These are phyloP conservation scores for Tetragonula clypearis DNA, from an alignment of 1,140 invertebrate species.

Conservation along the genomic window DNA sequence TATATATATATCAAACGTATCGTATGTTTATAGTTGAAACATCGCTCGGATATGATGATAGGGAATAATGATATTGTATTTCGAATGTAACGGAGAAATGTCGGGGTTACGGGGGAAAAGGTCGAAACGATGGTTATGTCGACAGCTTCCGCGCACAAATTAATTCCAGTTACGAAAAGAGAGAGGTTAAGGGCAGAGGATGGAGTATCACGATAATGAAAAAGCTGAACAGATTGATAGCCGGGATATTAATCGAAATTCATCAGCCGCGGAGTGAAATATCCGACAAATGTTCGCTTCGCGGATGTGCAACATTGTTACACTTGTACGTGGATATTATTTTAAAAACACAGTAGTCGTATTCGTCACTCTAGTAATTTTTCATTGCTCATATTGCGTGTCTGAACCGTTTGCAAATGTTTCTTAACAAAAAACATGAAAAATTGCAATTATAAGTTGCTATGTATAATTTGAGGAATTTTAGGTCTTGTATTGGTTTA, in stretches of 20 bases:
- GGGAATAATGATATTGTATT: constrained; percentile 9
- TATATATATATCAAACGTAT: neutral
- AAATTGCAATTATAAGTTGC: neutral
- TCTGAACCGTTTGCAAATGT: neutral
- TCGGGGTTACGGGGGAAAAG: neutral
- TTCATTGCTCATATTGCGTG: neutral
- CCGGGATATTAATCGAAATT: constrained; percentile 42
- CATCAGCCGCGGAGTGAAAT: constrained; percentile 23
- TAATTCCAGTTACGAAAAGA: constrained; percentile 9
- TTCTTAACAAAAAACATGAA: neutral
- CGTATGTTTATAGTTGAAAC: neutral
- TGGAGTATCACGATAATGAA: constrained; percentile 8
- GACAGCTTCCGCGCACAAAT: constrained; percentile 16
- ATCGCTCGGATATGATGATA: neutral
- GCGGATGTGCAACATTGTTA: neutral
- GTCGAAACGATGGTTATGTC: neutral
- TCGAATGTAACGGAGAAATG: neutral
- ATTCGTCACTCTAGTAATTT: too few relatives aligned
- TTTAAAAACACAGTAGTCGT: neutral
- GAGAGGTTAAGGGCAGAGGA: neutral
- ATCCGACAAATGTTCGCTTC: constrained; percentile 24
- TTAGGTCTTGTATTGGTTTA: neutral
- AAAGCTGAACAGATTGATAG: constrained; percentile 23
- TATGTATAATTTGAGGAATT: neutral
- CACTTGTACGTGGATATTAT: neutral